Conservation (phyloP, 1,140 invertebrate species). For the Cyclargus thomasi region DNA sequence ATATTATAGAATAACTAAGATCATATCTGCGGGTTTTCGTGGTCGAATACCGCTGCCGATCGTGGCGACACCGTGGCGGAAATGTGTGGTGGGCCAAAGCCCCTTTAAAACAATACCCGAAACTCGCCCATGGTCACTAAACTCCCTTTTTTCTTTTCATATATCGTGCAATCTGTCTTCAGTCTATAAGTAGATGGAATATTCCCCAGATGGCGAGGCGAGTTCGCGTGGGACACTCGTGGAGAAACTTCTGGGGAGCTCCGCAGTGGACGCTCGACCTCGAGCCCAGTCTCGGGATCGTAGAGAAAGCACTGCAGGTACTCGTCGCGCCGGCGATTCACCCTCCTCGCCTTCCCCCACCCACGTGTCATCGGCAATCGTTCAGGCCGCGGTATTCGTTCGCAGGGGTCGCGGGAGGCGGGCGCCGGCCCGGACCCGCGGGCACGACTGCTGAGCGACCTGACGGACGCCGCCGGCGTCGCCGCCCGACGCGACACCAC, state of each 20-base stretch:
- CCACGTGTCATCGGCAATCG: background rate
- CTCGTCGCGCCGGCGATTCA: background rate
- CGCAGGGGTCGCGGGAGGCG: background rate
- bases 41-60: too few relatives aligned
- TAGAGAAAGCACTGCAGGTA: background rate
- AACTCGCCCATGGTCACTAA: too few relatives aligned
- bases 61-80: too few relatives aligned
- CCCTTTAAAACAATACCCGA: too few relatives aligned
- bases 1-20: too few relatives aligned
- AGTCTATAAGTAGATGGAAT: too few relatives aligned
- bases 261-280: background rate
- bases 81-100: too few relatives aligned
- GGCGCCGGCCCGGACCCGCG: background rate
- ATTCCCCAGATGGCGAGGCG: background rate
- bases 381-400: background rate
- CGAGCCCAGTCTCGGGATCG: background rate
- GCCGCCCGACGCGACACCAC: too few relatives aligned
- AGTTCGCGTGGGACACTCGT: background rate
- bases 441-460: background rate
- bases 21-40: too few relatives aligned
- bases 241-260: background rate
- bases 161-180: too few relatives aligned
- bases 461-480: background rate
- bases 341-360: too few relatives aligned
- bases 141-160: too few relatives aligned